Percentiles rank a stretch among this genome's conserved stretches.
These are phyloP conservation scores for Drosophila ananassae DNA, from an alignment of 1,140 invertebrate species.

Conservation along the genomic window DNA sequence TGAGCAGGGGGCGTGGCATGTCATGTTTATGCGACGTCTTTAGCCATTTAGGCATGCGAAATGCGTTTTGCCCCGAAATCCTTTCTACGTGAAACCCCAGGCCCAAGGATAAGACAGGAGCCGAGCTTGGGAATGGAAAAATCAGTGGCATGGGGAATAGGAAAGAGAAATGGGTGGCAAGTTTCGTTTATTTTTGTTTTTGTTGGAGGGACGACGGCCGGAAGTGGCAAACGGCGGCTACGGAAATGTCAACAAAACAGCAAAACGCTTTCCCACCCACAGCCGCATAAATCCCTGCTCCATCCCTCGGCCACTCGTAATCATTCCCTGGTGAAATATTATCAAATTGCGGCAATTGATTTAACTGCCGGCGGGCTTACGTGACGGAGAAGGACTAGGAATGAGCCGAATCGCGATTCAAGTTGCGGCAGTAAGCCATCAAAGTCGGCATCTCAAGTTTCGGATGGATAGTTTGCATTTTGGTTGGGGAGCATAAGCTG, in stretches of 20 bases:
- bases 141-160: not conserved
- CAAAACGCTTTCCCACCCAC: slow-evolving; percentile 35
- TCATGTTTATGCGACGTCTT: slow-evolving; percentile 79
- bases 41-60: slow-evolving; percentile 81
- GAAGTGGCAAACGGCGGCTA: slow-evolving; percentile 64
- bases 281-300: slow-evolving; percentile 33
- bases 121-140: slow-evolving; percentile 31
- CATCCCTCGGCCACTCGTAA: slow-evolving; percentile 55
- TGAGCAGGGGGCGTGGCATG: slow-evolving; percentile 61
- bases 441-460: slow-evolving; percentile 43
- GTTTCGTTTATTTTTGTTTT: slow-evolving; percentile 10
- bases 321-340: slow-evolving; percentile 81
- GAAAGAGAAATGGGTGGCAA: slow-evolving; percentile 20
- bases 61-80: slow-evolving; percentile 74
- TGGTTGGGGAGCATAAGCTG: slow-evolving; percentile 4
- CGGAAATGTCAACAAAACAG: slow-evolving; percentile 80
- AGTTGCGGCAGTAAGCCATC: slow-evolving; percentile 46
- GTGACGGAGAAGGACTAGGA: slow-evolving; percentile 43
- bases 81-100: slow-evolving; percentile 70
- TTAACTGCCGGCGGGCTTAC: slow-evolving; percentile 70
- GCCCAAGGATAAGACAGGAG: slow-evolving; percentile 57
- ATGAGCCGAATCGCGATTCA: slow-evolving; percentile 34
- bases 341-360: slow-evolving; percentile 81
- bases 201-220: slow-evolving; percentile 11
- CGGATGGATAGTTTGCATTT: slow-evolving; percentile 44